Base-by-base conservation (phyloP, 1,140 invertebrate species). In the Bicyclus anynana region DNA sequence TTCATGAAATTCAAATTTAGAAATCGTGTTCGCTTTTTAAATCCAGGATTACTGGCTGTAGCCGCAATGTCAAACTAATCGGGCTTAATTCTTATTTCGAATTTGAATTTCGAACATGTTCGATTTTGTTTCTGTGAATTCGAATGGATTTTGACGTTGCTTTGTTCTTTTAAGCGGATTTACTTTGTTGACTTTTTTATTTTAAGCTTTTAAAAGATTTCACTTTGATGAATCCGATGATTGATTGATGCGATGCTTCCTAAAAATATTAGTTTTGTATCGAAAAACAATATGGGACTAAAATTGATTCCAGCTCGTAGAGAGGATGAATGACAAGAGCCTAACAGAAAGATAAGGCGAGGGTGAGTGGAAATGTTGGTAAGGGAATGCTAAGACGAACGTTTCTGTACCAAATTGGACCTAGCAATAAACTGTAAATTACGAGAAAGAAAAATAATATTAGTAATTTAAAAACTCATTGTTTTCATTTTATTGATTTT, bases 1-100 rank as follows among this genome's bases (percentile, higher is more conserved):
- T 67, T 67, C 61, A 67, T 63, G 65, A 67, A 67, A 67, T 67
- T 63, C 60, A 63, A 63, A 67, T 67, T 63, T 63, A 62, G 61
- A 56, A 59, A 62, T 51, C 64, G 59, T 51, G 58, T 67, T 59
- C 49, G 53, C 53, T 59, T 58, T 67, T 63, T 64, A 60, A 60
- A 64, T 58, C 65, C 53, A 7, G 60, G 61, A 60, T 67, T 64
- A 63, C 65, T 40, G 56, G 40, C 53, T 58, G 53, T 60, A 54
- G 58, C 57, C 56, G 56, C 44, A 17, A 63, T 61, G 65, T 63
- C 65, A 64, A 64, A 64, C 61, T 66, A 62, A 66, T 66, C 59
- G 59, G 37, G 51, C 38, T 33, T 48, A 54, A 53, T 59, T 53
- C 56, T 53, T 53, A 59, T 59, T 59, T 50, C 49, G 10, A 44